A percentile compares a stretch with the other conserved stretches of the same genome.
Conservation (phyloP, 2,113 vertebrate species). For the Motacilla tschutschensis region DNA sequence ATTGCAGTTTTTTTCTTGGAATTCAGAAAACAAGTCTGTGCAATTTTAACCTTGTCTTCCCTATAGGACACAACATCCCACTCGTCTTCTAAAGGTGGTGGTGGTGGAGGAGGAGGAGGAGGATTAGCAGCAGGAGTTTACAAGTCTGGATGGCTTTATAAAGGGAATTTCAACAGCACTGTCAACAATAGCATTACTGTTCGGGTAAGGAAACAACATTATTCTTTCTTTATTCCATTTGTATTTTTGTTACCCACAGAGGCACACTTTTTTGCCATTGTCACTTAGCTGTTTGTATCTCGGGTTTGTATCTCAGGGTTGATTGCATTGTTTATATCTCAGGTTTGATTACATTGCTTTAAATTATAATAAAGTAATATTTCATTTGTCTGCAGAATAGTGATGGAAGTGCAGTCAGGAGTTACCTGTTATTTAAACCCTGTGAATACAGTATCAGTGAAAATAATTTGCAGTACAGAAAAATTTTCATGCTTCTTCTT, state of each 20-base stretch:
- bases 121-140: constrained; percentile 87
- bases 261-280: background rate
- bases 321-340: background rate
- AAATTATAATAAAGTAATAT: background rate
- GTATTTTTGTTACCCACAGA: background rate
- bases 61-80: constrained; percentile 92
- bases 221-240: background rate
- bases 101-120: constrained; percentile 68
- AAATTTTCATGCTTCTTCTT: background rate
- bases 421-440: background rate
- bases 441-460: background rate
- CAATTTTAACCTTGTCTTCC: constrained; percentile 33
- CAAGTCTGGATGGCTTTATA: constrained; percentile 97
- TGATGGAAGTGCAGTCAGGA: background rate
- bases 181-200: constrained; percentile 97
- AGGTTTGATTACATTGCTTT: background rate
- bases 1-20: background rate
- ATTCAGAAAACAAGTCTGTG: background rate
- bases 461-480: background rate
- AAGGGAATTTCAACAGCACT: constrained; percentile 98
- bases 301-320: background rate
- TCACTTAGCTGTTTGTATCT: background rate
- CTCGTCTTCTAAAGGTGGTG: constrained; percentile 94
- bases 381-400: background rate
- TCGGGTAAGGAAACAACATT: constrained; percentile 79